A percentile compares a stretch with the other conserved stretches of the same genome.
Evolutionary conservation across 2,113 vertebrate species (phyloP).

Genomic region (Emydocephalus ijimae): DNA sequence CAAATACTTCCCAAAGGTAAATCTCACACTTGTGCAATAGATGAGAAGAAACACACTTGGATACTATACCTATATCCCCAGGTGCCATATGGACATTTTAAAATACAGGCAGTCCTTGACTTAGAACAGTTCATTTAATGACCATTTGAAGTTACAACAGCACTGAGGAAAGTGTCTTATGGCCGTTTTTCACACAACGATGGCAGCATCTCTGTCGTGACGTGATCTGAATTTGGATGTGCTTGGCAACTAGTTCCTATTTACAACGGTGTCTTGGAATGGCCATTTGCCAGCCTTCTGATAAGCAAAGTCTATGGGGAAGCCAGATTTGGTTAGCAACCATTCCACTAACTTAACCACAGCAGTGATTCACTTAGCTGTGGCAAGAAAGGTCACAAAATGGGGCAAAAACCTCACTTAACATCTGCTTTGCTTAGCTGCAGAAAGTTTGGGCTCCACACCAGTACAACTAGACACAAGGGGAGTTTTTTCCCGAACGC

Average conservation of each 20-base stretch:
- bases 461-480: no score
- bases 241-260: background rate
- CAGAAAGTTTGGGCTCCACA: background rate
- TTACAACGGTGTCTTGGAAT: background rate
- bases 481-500: no score
- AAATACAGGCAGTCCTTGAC: background rate
- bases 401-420: background rate
- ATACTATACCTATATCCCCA: background rate
- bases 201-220: background rate
- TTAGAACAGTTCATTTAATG: background rate
- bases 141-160: background rate
- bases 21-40: background rate
- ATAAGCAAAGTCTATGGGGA: background rate
- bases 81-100: background rate
- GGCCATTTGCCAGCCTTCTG: background rate
- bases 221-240: background rate
- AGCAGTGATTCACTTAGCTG: background rate
- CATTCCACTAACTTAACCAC: background rate
- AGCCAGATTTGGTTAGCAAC: background rate
- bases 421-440: background rate
- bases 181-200: background rate
- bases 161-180: background rate
- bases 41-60: background rate
- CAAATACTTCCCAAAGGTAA: background rate
- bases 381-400: background rate